phyloP scores from a whole-genome alignment of 2,113 vertebrate species.

The Myodes glareolus region DNA sequence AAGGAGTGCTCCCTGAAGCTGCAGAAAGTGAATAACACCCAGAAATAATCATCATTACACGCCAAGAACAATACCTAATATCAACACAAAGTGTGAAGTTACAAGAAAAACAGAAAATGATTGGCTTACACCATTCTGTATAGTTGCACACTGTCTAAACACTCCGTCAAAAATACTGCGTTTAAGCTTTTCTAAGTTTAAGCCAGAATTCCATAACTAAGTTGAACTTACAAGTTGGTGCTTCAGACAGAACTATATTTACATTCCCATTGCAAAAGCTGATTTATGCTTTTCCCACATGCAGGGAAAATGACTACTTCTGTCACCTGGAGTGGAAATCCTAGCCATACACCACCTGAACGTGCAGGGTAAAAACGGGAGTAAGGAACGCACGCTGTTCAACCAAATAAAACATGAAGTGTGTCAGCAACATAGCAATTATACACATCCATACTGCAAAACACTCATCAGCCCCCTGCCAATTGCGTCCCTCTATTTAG shows the following conservation, averaged over 20 bases:
- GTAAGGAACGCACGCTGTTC: conserved; percentile 8
- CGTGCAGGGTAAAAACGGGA: conserved; percentile 16
- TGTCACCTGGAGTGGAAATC: conserved; percentile 47
- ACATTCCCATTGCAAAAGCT: neutral
- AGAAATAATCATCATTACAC: neutral
- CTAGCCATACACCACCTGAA: neutral
- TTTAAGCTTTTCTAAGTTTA: conserved; percentile 42
- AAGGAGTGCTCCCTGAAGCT: conserved; percentile 37
- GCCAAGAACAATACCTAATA: conserved; percentile 14
- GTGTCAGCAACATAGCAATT: neutral
- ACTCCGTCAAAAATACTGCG: neutral
- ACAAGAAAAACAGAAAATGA: neutral
- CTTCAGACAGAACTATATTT: conserved; percentile 44
- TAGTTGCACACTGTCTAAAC: neutral
- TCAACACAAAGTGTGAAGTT: neutral
- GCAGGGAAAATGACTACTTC: conserved; percentile 56
- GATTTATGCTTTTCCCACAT: conserved; percentile 27
- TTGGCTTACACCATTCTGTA: neutral
- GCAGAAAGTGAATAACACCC: conserved; percentile 15
- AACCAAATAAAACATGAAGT: conserved; percentile 49
- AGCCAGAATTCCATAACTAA: conserved; percentile 15
- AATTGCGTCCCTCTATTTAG: neutral
- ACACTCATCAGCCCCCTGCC: neutral
- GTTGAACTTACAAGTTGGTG: conserved; percentile 27
- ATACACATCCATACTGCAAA: neutral